phyloP scores from a whole-genome alignment of 2,797 vertebrate genomes.

The Sebastes steindachneri region DNA sequence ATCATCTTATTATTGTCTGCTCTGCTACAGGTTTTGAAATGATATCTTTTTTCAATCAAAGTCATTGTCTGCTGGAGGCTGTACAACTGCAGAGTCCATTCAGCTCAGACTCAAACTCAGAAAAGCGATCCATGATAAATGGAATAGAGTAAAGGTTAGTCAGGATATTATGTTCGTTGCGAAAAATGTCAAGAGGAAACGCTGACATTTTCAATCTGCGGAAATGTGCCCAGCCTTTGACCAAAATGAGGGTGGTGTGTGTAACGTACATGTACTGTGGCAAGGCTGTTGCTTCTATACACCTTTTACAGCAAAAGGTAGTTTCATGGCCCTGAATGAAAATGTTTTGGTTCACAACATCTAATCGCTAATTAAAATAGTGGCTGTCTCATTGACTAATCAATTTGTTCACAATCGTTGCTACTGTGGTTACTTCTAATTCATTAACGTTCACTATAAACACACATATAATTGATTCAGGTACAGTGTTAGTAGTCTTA shows the following conservation, averaged over 20 bases:
- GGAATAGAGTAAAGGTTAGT: slow-evolving; percentile 4
- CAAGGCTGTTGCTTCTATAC: neutral
- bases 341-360: neutral
- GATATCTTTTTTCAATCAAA: neutral
- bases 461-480: neutral
- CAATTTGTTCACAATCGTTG: neutral
- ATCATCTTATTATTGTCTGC: neutral
- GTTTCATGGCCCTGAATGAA: neutral
- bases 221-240: neutral
- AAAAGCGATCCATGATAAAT: neutral
- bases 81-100: neutral
- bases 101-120: neutral
- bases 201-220: neutral
- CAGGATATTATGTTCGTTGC: neutral
- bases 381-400: neutral
- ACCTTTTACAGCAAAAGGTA: neutral
- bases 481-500: too few species aligned
- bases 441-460: neutral
- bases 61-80: neutral
- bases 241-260: neutral
- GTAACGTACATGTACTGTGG: neutral
- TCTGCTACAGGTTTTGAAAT: neutral
- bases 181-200: slow-evolving; percentile 12
- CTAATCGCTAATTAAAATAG: neutral
- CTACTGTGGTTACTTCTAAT: neutral